phyloP scores from a whole-genome alignment of 2,113 vertebrate genomes.

The Catharus bicknelli region DNA sequence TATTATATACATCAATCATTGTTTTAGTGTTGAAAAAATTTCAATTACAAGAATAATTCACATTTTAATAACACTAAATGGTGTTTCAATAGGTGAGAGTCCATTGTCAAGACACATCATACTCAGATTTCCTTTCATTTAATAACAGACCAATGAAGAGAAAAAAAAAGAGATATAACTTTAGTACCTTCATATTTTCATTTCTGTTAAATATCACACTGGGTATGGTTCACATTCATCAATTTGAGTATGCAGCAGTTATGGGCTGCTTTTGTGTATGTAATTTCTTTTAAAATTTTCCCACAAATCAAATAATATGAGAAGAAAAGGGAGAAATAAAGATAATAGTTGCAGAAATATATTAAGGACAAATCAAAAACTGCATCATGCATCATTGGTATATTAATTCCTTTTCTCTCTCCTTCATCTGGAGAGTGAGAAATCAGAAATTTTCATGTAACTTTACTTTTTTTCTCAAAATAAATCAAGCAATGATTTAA shows the following conservation, averaged over 20 bases:
- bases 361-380: slow-evolving; percentile 7
- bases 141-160: slow-evolving; percentile 6
- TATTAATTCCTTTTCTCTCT: neutral
- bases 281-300: slow-evolving; percentile 56
- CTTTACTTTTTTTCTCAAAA: neutral
- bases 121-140: slow-evolving; percentile 52
- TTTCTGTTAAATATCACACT: slow-evolving; percentile 57
- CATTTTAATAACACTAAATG: slow-evolving; percentile 54
- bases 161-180: neutral
- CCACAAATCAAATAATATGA: slow-evolving; percentile 43
- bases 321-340: slow-evolving; percentile 31
- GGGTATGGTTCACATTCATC: slow-evolving; percentile 30
- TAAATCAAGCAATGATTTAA: neutral
- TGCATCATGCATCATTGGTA: neutral
- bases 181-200: slow-evolving; percentile 45
- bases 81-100: slow-evolving; percentile 19
- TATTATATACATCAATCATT: slow-evolving; percentile 29
- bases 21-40: slow-evolving; percentile 4
- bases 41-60: slow-evolving; percentile 34
- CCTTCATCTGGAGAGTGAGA: neutral
- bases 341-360: slow-evolving; percentile 47
- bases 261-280: slow-evolving; percentile 12
- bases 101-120: slow-evolving; percentile 32
- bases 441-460: neutral
- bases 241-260: slow-evolving; percentile 22